Evolutionary conservation across 2,797 vertebrate species (phyloP), one percentile per base, ranked within the genome.

Genomic region (Ibycter americanus): DNA sequence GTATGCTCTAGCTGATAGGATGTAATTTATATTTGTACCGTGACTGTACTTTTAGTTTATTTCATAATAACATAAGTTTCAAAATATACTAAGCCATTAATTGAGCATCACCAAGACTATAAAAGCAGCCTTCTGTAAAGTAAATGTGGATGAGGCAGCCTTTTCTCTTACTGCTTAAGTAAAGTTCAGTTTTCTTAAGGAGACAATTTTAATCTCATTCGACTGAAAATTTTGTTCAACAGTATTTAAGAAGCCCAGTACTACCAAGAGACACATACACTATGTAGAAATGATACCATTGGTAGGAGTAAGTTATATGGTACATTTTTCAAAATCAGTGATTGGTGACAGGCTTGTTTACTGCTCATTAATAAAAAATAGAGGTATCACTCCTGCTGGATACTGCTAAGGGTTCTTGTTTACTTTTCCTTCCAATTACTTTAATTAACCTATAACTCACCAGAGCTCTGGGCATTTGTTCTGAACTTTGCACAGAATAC

Each of bases 291-390:
- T 67, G 54, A 80, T 72, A 56, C 66, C 65, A 85, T 90, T 92
- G 95, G 85, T 34, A 83, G 74, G 73, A 94, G 76, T 76, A 87
- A 96, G 94, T 88, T 82, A 88, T 81, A 83, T 13, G 12, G 84
- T 55, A 56, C 73, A 93, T 87, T 95, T 88, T 94, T 97, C 95
- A 96, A 94, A 93, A 90, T 84, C 90, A 51, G 65, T 92, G 95
- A 91, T 34, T 92, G 83, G 84, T 79, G 93, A 94, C 93, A 96
- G 85, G 58, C 81, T 83, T 97, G 91, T 96, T 97, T 96, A 94
- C 90, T 91, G 56, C 93, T 98, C 95, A 94, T 97, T 97, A 98
- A 97, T 96, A 97, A 97, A 96, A 96, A 97, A 92, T 47, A 94
- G 96, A 93, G 34, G 76, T 91, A 93, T 79, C 14, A 31, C 92